Conservation (phyloP, 1,140 invertebrate genomes). For the Bombus impatiens region DNA sequence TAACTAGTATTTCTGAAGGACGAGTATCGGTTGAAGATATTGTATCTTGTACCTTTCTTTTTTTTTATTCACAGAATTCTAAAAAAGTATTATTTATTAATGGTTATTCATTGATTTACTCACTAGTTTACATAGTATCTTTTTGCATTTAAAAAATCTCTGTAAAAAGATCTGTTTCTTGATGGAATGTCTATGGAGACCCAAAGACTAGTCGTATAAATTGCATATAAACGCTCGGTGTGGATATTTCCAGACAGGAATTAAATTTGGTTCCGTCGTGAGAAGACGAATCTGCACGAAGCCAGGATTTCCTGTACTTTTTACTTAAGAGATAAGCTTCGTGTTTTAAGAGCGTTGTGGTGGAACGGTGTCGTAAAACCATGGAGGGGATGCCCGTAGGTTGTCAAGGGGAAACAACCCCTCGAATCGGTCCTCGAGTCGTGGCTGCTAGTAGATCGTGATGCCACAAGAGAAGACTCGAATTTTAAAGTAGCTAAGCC, state of each 20-base stretch:
- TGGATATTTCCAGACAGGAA: constrained; percentile 40
- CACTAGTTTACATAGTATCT: no score
- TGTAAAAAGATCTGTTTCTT: not conserved
- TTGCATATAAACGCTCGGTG: not conserved
- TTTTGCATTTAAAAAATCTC: not conserved
- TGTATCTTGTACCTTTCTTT: no score
- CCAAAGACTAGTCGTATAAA: not conserved
- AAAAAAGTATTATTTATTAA: no score
- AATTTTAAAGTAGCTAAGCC: constrained; percentile 63
- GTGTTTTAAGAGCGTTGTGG: constrained; percentile 70
- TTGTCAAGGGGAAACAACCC: constrained; percentile 68
- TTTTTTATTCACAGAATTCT: no score
- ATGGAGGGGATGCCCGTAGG: constrained; percentile 56
- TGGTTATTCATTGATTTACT: no score
- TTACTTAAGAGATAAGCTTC: constrained; percentile 74
- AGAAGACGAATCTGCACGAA: constrained; percentile 56
- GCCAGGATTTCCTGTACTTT: constrained; percentile 65
- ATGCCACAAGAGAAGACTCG: constrained; percentile 44
- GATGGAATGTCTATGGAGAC: no score
- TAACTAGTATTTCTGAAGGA: no score
- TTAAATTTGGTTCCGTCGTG: constrained; percentile 64
- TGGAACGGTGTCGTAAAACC: constrained; percentile 72
- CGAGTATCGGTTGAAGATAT: no score
- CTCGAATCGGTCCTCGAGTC: constrained; percentile 64
- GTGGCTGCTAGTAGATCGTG: constrained; percentile 57